Percentiles rank a stretch among this genome's conserved stretches.
Evolutionary conservation across 2,113 vertebrate species (phyloP).

Genomic region (Pantherophis guttatus): DNA sequence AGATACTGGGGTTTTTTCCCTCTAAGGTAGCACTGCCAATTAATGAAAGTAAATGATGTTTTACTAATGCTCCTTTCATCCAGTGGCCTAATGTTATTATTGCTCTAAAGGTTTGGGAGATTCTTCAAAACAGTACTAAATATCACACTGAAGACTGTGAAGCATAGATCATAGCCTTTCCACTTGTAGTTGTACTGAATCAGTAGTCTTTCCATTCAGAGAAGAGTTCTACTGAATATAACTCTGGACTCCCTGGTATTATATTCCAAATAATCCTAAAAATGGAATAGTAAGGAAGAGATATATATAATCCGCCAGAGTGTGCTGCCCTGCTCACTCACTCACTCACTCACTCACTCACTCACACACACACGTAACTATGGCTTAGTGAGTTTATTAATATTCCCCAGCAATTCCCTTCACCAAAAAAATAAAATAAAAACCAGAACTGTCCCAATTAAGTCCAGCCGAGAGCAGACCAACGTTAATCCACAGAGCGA

Average conservation of each 20-base stretch:
- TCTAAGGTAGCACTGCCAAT: background rate
- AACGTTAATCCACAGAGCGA: no score
- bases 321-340: no score
- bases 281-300: background rate
- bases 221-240: background rate
- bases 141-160: no score
- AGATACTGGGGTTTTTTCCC: background rate
- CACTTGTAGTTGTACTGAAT: background rate
- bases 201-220: background rate
- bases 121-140: background rate
- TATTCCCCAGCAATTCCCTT: no score
- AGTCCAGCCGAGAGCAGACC: no score
- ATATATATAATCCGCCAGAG: background rate
- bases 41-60: background rate
- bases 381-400: no score
- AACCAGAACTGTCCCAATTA: no score
- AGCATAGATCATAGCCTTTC: background rate
- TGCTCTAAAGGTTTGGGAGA: background rate
- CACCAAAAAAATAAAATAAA: no score
- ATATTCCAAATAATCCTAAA: background rate
- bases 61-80: background rate
- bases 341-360: no score
- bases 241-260: background rate
- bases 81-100: background rate
- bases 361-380: no score